Evolutionary conservation across 1,140 invertebrate genomes (phyloP), one percentile per base, ranked within the genome.

Genomic region (Sarcophaga peregrina): DNA sequence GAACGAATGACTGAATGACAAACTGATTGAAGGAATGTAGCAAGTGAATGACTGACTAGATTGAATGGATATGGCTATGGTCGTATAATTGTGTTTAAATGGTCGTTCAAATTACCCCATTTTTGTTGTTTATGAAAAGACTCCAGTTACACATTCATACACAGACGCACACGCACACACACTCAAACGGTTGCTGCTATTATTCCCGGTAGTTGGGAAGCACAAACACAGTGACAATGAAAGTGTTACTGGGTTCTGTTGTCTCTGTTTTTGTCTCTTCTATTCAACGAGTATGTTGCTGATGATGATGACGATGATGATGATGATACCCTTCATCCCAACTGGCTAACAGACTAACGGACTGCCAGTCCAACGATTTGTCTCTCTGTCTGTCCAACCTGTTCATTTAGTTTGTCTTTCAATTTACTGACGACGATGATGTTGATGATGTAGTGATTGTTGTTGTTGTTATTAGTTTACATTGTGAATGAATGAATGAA

Each of bases 161-260:
- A 68, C n/a, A n/a, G n/a, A n/a, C n/a, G n/a, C n/a, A n/a, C n/a
- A 20, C n/a, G 54, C 25, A 37, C 25, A 37, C 25, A 37, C 25
- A 37, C 1, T 37, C 25, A 37, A 37, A 13, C 11, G 54, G n/a
- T 11, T 68, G 58, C 17, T 68, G 15, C 58, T n/a, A n/a, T 68
- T 68, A 5, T 20, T 68, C 9, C 6, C 10, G 7, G 3, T 6
- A 68, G n/a, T 25, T 68, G 7, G 1, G 54, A 58, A 58, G 11
- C 17, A 68, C n/a, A 68, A 68, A 13, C 17, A 68, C n/a, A 68
- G 20, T 68, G 62, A 68, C 62, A 68, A 68, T 68, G 62, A 68
- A 68, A 68, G 62, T 68, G 62, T 17, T n/a, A 20, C 62, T 68
- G 17, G 62, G 62, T 20, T 13, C 15, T 62, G 58, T 10, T 68